Evolutionary conservation across 1,140 invertebrate genomes (phyloP).

Genomic region (Drosophila ficusphila): DNA sequence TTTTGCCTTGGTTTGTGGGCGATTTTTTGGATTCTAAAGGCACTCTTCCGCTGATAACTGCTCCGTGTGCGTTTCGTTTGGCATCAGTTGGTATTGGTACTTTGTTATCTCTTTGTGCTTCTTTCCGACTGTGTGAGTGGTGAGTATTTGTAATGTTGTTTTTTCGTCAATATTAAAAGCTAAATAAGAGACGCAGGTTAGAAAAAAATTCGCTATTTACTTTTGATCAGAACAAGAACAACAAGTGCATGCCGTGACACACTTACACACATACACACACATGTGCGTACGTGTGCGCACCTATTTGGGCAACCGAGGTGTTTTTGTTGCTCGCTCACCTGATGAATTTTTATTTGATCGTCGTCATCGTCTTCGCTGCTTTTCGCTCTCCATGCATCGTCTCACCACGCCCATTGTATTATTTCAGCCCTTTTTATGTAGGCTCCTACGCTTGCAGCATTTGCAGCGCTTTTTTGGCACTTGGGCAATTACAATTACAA

Average conservation of each 20-base stretch:
- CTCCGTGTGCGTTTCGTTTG: conserved; percentile 31
- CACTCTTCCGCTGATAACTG: conserved; percentile 31
- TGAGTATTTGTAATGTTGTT: conserved; percentile 58
- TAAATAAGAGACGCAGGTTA: conserved; percentile 43
- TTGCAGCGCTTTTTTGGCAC: conserved; percentile 55
- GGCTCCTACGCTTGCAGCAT: conserved; percentile 10
- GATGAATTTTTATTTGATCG: conserved; percentile 45
- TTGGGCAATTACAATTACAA: conserved; percentile 57
- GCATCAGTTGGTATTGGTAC: conserved; percentile 34
- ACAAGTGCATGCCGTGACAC: conserved; percentile 44
- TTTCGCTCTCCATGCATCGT: conserved; percentile 22
- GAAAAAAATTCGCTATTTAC: neutral
- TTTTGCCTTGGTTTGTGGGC: conserved; percentile 8
- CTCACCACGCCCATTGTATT: neutral
- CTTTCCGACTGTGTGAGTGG: conserved; percentile 21
- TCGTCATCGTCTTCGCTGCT: conserved; percentile 39
- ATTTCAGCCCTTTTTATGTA: conserved; percentile 1
- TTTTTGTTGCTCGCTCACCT: conserved; percentile 58
- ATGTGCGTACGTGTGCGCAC: neutral
- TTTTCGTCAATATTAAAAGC: conserved; percentile 44
- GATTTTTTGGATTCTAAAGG: conserved; percentile 10
- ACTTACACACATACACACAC: conserved; percentile 14
- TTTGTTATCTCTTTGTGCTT: conserved; percentile 64
- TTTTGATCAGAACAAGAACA: conserved; percentile 9
- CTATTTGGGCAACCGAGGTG: conserved; percentile 41